phyloP scores from a whole-genome alignment of 2,888 invertebrate species.

The Furcula furcula region DNA sequence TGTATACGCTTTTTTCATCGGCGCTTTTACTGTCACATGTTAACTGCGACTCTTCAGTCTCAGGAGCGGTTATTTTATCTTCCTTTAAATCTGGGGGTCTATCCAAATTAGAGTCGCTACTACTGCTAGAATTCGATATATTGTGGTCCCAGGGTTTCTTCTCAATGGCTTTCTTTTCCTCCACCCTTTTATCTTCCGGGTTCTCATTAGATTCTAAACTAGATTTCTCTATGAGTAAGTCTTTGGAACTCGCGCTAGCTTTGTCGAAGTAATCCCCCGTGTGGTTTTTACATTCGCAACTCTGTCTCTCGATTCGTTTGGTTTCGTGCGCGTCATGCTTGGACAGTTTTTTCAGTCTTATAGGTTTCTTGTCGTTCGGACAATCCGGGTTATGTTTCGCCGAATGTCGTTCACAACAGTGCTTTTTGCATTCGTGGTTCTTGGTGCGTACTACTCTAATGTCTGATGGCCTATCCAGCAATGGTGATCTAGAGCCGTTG shows the following conservation, averaged over 20 bases:
- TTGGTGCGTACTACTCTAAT: constrained; percentile 67
- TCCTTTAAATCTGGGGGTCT: constrained; percentile 44
- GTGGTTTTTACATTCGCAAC: constrained; percentile 61
- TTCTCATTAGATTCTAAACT: constrained; percentile 77
- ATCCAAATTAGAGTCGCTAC: constrained; percentile 77
- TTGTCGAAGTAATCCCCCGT: constrained; percentile 80
- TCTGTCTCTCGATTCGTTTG: constrained; percentile 49
- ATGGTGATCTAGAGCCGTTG: constrained; percentile 86
- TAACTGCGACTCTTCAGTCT: constrained; percentile 60
- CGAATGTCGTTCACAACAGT: constrained; percentile 60
- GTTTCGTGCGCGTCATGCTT: constrained; percentile 56
- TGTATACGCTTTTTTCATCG: constrained; percentile 71
- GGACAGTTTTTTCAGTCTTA: constrained; percentile 66
- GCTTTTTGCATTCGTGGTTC: constrained; percentile 63
- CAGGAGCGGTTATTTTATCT: constrained; percentile 43
- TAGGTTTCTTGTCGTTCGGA: constrained; percentile 65
- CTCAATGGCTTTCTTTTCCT: constrained; percentile 47
- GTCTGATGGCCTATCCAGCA: constrained; percentile 79
- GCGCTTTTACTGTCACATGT: constrained; percentile 64
- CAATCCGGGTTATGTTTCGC: constrained; percentile 52
- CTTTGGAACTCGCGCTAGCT: constrained; percentile 87
- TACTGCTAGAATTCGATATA: constrained; percentile 82
- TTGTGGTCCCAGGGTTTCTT: constrained; percentile 77
- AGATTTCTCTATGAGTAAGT: constrained; percentile 84
- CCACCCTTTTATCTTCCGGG: constrained; percentile 53